Base-by-base conservation (phyloP, 2,888 invertebrate species). In the Melinaea marsaeus region DNA sequence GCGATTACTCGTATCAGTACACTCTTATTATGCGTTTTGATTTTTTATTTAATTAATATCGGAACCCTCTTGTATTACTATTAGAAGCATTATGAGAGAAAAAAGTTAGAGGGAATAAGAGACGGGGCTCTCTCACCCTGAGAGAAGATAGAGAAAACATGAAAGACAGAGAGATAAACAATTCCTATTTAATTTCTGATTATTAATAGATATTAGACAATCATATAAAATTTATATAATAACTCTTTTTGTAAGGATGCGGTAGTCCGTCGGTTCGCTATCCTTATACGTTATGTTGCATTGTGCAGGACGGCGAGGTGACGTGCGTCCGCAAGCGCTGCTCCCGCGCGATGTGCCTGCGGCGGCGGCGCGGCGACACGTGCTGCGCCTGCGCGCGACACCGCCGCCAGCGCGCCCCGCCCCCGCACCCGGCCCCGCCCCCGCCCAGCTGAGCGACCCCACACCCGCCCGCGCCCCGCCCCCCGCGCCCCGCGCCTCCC, bases 241-340 rank as follows among this genome's bases (percentile, higher is more conserved):
- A 22, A 22, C 22, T 22, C 22, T 22, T 22, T 22, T 22, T 22
- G 22, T 22, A 22, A 22, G 22, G 22, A 46, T 46, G 13, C 46
- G 11, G n/a, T 6, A 4, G 13, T 46, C 46, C 11, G 11, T 46
- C 11, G 11, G 11, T 2, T 13, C n/a, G 46, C 11, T 46, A 46
- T 46, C 46, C 13, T 46, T 46, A 11, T 46, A n/a, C n/a, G n/a
- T 46, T 46, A n/a, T 46, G 13, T 46, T 46, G 4, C 4, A 46
- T 46, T 46, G 2, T 47, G 4, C 85, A 97, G 97, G 96, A 96
- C 79, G 95, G 96, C 60, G 93, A 93, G 75, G 94, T 95, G 65
- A 94, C 93, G 65, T 97, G 97, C 83, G 94, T 95, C 71, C 92
- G 96, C 69, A 95, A 95, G 78, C 93, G 94, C n/a, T 96, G 96